Base-by-base conservation (phyloP, 2,113 vertebrate genomes). In the Opisthocomus hoazin region DNA sequence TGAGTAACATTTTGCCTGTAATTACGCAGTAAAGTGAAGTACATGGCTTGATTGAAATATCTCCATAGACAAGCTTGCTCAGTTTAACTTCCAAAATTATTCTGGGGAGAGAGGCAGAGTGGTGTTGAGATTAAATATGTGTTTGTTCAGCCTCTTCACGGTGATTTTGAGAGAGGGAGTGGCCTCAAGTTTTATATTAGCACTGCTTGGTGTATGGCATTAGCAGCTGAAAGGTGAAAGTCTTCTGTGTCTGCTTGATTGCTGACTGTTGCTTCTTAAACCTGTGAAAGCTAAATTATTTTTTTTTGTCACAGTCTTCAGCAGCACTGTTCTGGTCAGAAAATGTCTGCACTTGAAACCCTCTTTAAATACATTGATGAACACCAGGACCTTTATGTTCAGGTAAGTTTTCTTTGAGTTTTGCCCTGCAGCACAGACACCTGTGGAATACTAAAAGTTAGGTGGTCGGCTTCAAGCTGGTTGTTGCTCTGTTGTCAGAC, bases 341-440 rank as follows among this genome's bases (percentile, higher is more conserved):
- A 97, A 34, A 99, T 99, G 99, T 96, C 99, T 39, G 92, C 90
- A 85, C 98, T 99, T 61, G 63, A 96, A 11, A 30, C 94, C 2
- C 97, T 99, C 54, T 99, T 99, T 91, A 98, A 99, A 87, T 98
- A 99, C 45, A 97, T 99, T 60, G 99, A 99, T 21, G 97, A 99
- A 22, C 98, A 99, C 81, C 99, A 99, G 97, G 99, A 99, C 7
- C 93, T 98, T 24, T 99, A 99, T 39, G 69, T 99, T 81, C 48
- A 99, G 98, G 99, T 99, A 97, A 97, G 92, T 32, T 50, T 65
- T 82, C 37, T 45, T 79, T 37, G 6, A 43, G 12, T 37, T 63
- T 86, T 75, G 15, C 84, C 15, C 29, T 92, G 74, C 13, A 65
- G 29, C 17, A 10, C 26, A 75, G 32, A 5, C 7, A 39, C 32